Evolutionary conservation across 2,888 invertebrate species (phyloP).

Genomic region (Stenoptilia bipunctidactyla): DNA sequence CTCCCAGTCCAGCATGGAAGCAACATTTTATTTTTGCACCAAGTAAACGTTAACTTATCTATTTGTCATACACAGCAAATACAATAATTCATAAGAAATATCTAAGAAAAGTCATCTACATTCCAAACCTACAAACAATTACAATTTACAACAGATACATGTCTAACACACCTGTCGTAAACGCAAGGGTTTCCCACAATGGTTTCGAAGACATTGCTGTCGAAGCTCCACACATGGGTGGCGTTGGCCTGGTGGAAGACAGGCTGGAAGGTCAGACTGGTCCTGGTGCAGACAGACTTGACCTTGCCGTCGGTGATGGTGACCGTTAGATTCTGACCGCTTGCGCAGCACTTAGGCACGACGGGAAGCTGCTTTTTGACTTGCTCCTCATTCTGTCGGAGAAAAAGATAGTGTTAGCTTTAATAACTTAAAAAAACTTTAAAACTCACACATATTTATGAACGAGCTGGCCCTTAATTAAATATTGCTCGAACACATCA

Average conservation of each 20-base stretch:
- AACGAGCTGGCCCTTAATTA: too few relatives aligned
- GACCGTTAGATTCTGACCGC: slow-evolving; percentile 54
- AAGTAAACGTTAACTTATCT: too few relatives aligned
- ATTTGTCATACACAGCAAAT: too few relatives aligned
- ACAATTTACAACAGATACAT: too few relatives aligned
- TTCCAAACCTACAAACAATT: not conserved
- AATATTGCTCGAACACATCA: too few relatives aligned
- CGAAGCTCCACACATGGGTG: slow-evolving; percentile 54
- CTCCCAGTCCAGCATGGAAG: too few relatives aligned
- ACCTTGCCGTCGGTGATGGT: slow-evolving; percentile 32
- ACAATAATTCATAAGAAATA: too few relatives aligned
- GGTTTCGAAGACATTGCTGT: slow-evolving; percentile 61
- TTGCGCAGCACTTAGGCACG: slow-evolving; percentile 66
- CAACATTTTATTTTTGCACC: too few relatives aligned
- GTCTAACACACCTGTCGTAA: slow-evolving; percentile 63
- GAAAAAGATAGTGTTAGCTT: not conserved
- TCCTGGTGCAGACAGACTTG: slow-evolving; percentile 39
- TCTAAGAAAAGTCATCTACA: too few relatives aligned
- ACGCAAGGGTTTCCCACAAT: slow-evolving; percentile 70
- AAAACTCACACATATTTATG: too few relatives aligned
- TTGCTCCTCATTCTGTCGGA: slow-evolving; percentile 40
- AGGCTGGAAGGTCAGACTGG: slow-evolving; percentile 58
- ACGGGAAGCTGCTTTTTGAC: slow-evolving; percentile 48
- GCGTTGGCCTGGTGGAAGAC: slow-evolving; percentile 63
- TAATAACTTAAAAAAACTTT: too few relatives aligned